Conservation (phyloP, 2,113 vertebrate species). For the Abramis brama region DNA sequence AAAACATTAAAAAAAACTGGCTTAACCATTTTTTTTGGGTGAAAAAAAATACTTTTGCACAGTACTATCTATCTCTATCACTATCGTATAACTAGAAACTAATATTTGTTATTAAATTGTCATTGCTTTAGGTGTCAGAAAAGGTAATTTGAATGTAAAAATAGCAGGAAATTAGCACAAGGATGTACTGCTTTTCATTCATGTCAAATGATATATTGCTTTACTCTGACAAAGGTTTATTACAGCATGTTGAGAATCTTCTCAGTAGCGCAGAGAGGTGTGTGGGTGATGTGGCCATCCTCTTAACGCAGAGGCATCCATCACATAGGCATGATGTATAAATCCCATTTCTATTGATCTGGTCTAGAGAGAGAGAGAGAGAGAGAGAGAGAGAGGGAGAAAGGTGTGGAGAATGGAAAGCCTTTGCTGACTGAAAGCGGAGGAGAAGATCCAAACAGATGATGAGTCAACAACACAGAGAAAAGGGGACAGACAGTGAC, state of each 20-base stretch:
- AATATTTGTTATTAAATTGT: too few species aligned
- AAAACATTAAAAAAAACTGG: too few species aligned
- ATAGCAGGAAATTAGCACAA: neutral
- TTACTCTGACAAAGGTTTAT: neutral
- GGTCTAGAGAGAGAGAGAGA: conserved; percentile 5
- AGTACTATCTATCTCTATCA: too few species aligned
- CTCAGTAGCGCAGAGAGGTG: neutral
- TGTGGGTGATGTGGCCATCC: conserved; percentile 32
- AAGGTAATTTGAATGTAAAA: neutral
- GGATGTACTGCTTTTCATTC: neutral
- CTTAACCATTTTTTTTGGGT: too few species aligned
- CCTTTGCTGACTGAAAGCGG: neutral
- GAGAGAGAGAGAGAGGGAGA: neutral
- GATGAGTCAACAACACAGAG: conserved; percentile 7
- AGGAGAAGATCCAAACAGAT: conserved; percentile 15
- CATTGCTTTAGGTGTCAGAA: too few species aligned
- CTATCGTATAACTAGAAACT: too few species aligned
- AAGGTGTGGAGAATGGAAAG: conserved; percentile 10
- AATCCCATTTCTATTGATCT: conserved; percentile 49
- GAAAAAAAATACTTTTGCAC: too few species aligned
- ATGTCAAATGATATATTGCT: neutral
- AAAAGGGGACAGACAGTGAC: conserved; percentile 25
- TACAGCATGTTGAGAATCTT: neutral
- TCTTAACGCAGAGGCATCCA: conserved; percentile 26
- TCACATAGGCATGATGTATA: conserved; percentile 43